Evolutionary conservation across 2,888 invertebrate species (phyloP).

Genomic region (Choreutis nemorana): DNA sequence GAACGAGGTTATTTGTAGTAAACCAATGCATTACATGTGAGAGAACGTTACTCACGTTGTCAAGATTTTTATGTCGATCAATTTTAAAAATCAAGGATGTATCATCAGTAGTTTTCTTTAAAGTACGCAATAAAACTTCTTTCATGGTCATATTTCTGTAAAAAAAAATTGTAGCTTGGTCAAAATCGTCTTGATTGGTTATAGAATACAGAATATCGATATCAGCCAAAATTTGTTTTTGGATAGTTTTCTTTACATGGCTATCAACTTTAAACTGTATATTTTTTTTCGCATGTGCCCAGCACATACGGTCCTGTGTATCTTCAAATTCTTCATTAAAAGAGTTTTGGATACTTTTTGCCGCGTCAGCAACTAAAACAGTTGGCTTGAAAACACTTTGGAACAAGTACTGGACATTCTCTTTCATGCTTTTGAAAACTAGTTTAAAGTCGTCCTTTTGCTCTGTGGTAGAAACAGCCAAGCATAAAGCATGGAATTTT

Average conservation of each 20-base stretch:
- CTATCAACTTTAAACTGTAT: conserved; percentile 13
- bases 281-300: conserved; percentile 17
- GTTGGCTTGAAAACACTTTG: conserved; percentile 9
- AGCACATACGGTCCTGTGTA: conserved; percentile 15
- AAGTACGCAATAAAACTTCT: conserved; percentile 7
- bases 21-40: no score
- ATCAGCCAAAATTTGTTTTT: conserved; percentile 12
- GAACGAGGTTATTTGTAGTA: no score
- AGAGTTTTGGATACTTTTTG: conserved; percentile 12
- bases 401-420: conserved; percentile 11
- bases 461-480: conserved; percentile 12
- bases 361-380: conserved; percentile 14
- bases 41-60: no score
- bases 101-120: no score
- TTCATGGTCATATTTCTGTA: conserved; percentile 14
- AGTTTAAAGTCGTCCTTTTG: conserved; percentile 13
- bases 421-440: conserved; percentile 13
- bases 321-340: conserved; percentile 13
- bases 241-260: conserved; percentile 9
- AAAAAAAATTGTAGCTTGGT: conserved; percentile 14
- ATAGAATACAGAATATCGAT: conserved; percentile 13
- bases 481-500: conserved; percentile 13
- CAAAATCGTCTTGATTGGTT: conserved; percentile 13
- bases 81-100: no score
- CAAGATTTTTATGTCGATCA: no score